Conservation (phyloP, 2,888 invertebrate genomes). For the Neuroscelio doddi region DNA sequence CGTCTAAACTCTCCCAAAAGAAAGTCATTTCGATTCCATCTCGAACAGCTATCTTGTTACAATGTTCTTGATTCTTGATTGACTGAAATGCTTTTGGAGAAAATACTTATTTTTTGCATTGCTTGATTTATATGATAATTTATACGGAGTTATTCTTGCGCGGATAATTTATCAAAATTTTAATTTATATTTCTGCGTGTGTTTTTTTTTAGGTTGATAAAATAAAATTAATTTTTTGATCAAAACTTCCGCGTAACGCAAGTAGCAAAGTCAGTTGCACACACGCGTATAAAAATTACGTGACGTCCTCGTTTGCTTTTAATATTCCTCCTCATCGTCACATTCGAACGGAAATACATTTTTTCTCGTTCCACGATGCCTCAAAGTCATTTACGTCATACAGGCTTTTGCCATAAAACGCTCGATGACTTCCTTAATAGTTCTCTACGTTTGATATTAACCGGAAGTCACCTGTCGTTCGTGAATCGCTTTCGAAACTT, state of each 20-base stretch:
- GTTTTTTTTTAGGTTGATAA: no score
- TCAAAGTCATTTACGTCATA: constrained; percentile 43
- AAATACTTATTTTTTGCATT: neutral
- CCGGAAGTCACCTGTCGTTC: constrained; percentile 47
- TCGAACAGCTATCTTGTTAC: no score
- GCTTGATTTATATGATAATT: no score
- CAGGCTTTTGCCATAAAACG: constrained; percentile 46
- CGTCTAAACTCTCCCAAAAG: no score
- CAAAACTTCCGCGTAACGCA: constrained; percentile 31
- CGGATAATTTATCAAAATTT: no score
- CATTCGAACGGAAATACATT: constrained; percentile 48
- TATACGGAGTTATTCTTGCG: no score
- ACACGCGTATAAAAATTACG: constrained; percentile 41
- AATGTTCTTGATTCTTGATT: no score
- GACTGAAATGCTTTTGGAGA: no score
- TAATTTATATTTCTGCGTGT: no score
- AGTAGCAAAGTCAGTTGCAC: no score
- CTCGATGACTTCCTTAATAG: constrained; percentile 46
- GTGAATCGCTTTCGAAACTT: constrained; percentile 47
- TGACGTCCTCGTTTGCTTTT: constrained; percentile 48
- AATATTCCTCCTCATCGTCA: constrained; percentile 41
- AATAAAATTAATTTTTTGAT: no score
- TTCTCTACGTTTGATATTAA: constrained; percentile 38
- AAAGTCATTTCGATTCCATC: no score
- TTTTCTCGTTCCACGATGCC: constrained; percentile 47